These are phyloP conservation scores for Drosophila mojavensis DNA, from an alignment of 1,140 invertebrate species.

Conservation along the genomic window DNA sequence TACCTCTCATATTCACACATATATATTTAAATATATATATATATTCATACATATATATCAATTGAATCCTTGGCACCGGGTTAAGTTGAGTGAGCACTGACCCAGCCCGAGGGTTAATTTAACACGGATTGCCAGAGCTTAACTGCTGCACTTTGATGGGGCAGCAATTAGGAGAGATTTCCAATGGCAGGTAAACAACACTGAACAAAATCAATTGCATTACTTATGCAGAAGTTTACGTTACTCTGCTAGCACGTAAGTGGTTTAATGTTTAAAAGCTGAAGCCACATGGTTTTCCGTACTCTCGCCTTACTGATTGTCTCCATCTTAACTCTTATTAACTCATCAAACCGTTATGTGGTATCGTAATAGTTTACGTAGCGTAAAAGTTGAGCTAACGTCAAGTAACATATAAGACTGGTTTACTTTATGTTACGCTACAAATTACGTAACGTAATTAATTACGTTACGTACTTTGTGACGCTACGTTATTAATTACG, in stretches of 20 bases:
- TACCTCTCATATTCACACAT: not conserved
- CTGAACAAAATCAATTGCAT: not conserved
- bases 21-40: constrained; percentile 1
- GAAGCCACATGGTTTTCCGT: not conserved
- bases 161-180: constrained; percentile 26
- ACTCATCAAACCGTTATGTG: too few relatives aligned
- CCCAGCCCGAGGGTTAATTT: constrained; percentile 10
- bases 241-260: not conserved
- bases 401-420: too few relatives aligned
- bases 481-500: too few relatives aligned
- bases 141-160: not conserved
- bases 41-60: constrained; percentile 6
- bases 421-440: too few relatives aligned
- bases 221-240: not conserved
- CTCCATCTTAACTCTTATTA: too few relatives aligned
- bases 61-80: constrained; percentile 26
- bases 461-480: too few relatives aligned
- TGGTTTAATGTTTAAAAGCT: not conserved
- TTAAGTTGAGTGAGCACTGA: constrained; percentile 22
- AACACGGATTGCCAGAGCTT: not conserved
- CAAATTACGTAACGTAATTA: too few relatives aligned
- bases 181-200: not conserved
- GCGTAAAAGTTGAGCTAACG: too few relatives aligned
- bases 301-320: too few relatives aligned
- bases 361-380: too few relatives aligned